Conservation (phyloP, 2,888 invertebrate species). For the Brachypterus glaber region DNA sequence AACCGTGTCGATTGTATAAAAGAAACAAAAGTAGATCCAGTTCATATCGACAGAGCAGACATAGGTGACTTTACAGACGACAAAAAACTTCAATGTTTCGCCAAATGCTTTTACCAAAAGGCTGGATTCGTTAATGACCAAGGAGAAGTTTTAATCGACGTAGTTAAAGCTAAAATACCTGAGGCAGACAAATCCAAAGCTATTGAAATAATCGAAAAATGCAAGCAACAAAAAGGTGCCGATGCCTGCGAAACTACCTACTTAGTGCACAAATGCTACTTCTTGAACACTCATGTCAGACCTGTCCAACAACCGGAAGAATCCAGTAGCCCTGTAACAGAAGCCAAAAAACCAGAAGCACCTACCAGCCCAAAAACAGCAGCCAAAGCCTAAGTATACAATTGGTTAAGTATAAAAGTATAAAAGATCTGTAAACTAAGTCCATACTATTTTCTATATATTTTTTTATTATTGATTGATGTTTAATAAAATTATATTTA, state of each 20-base stretch:
- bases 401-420: no score
- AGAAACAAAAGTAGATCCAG: conserved; percentile 25
- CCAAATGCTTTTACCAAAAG: conserved; percentile 29
- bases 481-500: no score
- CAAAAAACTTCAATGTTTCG: conserved; percentile 26
- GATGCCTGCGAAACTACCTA: conserved; percentile 28
- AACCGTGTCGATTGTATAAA: conserved; percentile 24
- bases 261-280: conserved; percentile 27
- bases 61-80: conserved; percentile 26
- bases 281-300: conserved; percentile 20
- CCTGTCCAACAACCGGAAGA: neutral
- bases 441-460: no score
- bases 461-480: no score
- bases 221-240: conserved; percentile 22
- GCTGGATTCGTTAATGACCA: conserved; percentile 25
- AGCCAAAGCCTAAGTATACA: no score
- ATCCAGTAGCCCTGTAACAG: no score
- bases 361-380: no score
- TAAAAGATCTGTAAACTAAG: no score
- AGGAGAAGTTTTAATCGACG: conserved; percentile 24
- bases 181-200: conserved; percentile 23
- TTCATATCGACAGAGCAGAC: conserved; percentile 25
- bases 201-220: conserved; percentile 24
- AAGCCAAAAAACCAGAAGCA: no score
- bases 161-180: conserved; percentile 24